These are phyloP conservation scores for Gambelia wislizenii DNA, from an alignment of 2,797 vertebrate species.

Conservation along the genomic window DNA sequence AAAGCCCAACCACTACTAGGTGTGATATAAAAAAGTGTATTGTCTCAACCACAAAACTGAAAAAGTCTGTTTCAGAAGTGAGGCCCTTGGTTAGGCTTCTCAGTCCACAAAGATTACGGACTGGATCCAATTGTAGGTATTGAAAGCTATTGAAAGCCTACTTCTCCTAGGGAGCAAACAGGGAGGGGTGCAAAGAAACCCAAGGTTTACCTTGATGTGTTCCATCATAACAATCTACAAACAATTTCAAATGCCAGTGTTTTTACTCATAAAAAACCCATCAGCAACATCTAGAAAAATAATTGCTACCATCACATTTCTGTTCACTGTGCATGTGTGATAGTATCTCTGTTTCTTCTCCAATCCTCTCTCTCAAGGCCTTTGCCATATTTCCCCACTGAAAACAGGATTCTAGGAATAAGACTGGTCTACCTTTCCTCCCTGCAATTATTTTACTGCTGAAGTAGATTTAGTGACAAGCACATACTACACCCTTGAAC, in stretches of 20 bases:
- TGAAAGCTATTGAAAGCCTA: neutral
- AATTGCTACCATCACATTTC: neutral
- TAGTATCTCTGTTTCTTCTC: neutral
- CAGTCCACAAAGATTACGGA: neutral
- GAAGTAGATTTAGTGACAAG: neutral
- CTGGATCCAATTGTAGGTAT: neutral
- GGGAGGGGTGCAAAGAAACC: neutral
- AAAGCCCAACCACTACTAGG: neutral
- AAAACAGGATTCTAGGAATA: neutral
- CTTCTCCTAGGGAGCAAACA: neutral
- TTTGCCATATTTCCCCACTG: neutral
- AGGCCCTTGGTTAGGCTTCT: neutral
- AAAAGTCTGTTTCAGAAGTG: neutral
- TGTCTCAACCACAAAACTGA: neutral
- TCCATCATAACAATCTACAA: neutral
- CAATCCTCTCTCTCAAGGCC: neutral
- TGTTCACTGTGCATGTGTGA: too few species aligned
- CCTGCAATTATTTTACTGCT: neutral
- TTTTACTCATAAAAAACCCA: too few species aligned
- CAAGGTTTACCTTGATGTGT: neutral
- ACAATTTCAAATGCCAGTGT: neutral
- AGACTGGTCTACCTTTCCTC: neutral
- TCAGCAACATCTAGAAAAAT: too few species aligned
- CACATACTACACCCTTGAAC: too few species aligned
- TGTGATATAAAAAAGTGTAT: neutral